Conservation (phyloP, 1,140 invertebrate species). For the Cherax destructor region DNA sequence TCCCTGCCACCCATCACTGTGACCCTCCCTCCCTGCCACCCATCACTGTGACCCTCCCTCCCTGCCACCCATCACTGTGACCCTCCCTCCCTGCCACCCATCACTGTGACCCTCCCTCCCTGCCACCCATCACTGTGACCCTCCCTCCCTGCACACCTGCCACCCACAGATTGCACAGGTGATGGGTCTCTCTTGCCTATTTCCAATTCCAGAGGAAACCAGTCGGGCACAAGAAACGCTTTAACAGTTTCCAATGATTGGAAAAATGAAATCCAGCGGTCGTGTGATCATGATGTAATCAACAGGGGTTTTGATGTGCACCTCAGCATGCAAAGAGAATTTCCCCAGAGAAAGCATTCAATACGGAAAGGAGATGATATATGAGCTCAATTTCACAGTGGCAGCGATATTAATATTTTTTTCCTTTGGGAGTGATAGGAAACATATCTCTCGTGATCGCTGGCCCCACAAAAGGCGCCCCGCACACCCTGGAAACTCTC, state of each 20-base stretch:
- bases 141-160: too few species aligned
- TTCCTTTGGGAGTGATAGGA: neutral
- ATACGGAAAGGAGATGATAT: neutral
- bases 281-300: neutral
- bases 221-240: neutral
- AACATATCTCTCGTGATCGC: neutral
- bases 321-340: neutral
- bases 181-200: neutral
- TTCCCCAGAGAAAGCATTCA: neutral
- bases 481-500: too few species aligned
- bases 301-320: neutral
- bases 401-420: slow-evolving; percentile 9
- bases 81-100: too few species aligned
- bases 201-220: neutral
- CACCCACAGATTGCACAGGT: neutral
- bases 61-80: too few species aligned
- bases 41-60: too few species aligned
- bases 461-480: neutral
- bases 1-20: too few species aligned
- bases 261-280: neutral
- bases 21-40: too few species aligned
- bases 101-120: too few species aligned
- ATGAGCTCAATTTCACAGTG: slow-evolving; percentile 19
- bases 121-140: too few species aligned
- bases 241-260: neutral